Conservation (phyloP, 2,113 vertebrate genomes). For the Pomatorhinus ruficollis region DNA sequence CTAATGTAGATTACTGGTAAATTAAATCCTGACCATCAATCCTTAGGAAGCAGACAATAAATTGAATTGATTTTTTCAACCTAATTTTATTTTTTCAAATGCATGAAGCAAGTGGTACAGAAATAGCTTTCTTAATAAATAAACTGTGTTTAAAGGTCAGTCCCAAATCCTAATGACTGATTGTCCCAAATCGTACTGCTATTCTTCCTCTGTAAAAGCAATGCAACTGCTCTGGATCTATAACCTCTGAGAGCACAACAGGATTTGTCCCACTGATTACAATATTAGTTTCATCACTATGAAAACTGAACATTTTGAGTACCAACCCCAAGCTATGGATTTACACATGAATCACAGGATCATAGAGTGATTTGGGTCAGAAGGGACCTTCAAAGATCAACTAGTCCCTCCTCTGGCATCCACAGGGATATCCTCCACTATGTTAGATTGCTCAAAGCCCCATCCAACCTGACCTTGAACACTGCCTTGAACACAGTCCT, state of each 20-base stretch:
- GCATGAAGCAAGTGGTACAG: not conserved
- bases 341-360: not conserved
- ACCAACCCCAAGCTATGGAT: not conserved
- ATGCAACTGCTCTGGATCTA: not conserved
- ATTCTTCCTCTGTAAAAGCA: not conserved
- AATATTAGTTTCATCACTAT: not conserved
- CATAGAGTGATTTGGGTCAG: not conserved
- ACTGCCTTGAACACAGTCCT: not conserved
- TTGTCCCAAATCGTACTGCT: not conserved
- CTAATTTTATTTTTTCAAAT: not conserved
- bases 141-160: not conserved
- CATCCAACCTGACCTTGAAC: not conserved
- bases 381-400: not conserved
- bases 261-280: not conserved
- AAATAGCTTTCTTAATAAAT: not conserved
- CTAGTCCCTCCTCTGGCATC: too few relatives aligned
- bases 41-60: not conserved
- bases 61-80: not conserved
- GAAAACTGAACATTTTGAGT: not conserved
- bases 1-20: not conserved
- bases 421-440: not conserved
- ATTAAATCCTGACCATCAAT: not conserved
- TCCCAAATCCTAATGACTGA: not conserved
- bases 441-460: not conserved
- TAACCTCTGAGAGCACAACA: not conserved